Evolutionary conservation across 2,113 vertebrate genomes (phyloP), one percentile per base, ranked within the genome.

Genomic region (Antechinus flavipes): DNA sequence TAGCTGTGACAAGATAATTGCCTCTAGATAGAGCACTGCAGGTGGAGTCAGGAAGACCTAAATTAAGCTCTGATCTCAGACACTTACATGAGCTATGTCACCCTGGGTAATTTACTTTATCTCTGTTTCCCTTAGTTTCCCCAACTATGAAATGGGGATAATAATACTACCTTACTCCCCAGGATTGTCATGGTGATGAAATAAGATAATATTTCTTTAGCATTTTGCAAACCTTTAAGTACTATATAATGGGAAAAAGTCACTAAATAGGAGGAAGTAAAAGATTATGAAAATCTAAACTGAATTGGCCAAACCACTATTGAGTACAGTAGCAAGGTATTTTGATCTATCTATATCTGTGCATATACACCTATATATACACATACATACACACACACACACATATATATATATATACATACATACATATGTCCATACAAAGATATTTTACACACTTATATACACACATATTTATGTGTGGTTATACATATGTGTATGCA

Each of bases 211-310:
- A 76, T n/a, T n/a, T 76, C 14, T 76, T 35, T 14, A 68, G 10
- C 35, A 12, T 35, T 68, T 35, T 68, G 11, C 58, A 35, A 68
- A 76, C 14, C 6, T 76, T 76, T 76, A 76, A 76, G 10, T n/a
- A 19, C 35, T 76, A 19, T 68, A n/a, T 68, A 30, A 58, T 52
- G 9, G 50, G 1, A 4, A 52, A 97, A 96, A 96, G 46, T 46
- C 0, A 2, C 94, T 90, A 91, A 91, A 97, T 50, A 92, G 94
- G 54, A 92, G 61, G 76, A 94, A 95, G 55, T 92, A 6, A 92
- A 52, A 89, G 89, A 54, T 91, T 11, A 42, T n/a, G 91, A 89
- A 35, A 35, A 91, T 42, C 22, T 5, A 55, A 89, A 90, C 24
- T 27, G 35, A 22, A 35, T 2, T 23, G n/a, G 16, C 19, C 68